Evolutionary conservation across 1,140 invertebrate genomes (phyloP), one percentile per base, ranked within the genome.

Genomic region (Drosophila oshimai): DNA sequence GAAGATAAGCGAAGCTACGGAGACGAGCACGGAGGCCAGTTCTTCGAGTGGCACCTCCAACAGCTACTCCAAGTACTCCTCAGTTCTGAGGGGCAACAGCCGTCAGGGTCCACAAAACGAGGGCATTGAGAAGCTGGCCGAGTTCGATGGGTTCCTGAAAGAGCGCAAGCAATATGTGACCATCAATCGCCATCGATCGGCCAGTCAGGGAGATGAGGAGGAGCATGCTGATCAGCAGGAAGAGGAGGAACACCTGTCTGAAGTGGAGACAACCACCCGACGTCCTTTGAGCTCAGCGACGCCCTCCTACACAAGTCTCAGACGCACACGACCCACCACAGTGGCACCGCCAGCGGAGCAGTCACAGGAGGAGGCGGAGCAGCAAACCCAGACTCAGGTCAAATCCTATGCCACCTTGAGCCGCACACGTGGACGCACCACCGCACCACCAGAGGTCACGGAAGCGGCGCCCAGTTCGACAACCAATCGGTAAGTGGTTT

Each of bases 21-120:
- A 39, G 13, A 45, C 45, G 15, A 47, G 20, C 1, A 72, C 74
- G 3, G 68, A 50, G 13, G 4, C 51, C 4, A 58, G 28, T 24
- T 33, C 39, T 2, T 36, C 46, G 2, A 37, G 24, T 13, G 9
- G 15, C 2, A n/a, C 24, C 4, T 12, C 33, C 10, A 74, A 46
- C 13, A 74, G 36, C 24, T 70, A 57, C n/a, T 87, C 72, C 4
- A 91, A 91, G 55, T 92, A 91, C 55, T 90, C 89, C 0, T 90
- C 90, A 4, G 84, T 92, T 15, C 41, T 92, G 51, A 77, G 92
- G 5, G 91, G 93, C 45, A 94, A 94, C 73, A 94, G 93, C 67
- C 91, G 93, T n/a, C 79, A 93, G 34, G 93, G 94, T 26, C 93
- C 95, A 0, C 95, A 97, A 72, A 95, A 95, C 73, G 94, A 94